Conservation (phyloP, 2,888 invertebrate genomes). For the Amiota mariae region DNA sequence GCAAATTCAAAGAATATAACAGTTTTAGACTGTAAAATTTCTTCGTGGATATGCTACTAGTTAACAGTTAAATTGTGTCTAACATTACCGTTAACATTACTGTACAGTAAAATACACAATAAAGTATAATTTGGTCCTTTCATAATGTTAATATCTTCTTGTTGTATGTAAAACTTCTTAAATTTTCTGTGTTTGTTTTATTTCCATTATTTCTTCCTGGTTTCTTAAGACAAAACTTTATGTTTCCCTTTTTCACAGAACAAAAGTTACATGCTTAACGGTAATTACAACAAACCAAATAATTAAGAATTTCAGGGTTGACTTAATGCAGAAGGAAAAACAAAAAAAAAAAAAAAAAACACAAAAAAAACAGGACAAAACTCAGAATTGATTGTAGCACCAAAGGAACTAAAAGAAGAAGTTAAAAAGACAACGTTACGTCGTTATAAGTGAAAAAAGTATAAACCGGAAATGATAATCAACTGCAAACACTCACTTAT, state of each 20-base stretch:
- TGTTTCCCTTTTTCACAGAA: slow-evolving; percentile 4
- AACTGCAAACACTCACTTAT: slow-evolving; percentile 60
- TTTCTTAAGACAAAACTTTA: not conserved
- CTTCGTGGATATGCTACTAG: not conserved
- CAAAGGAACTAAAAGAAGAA: not conserved
- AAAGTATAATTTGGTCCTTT: not conserved
- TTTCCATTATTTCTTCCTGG: slow-evolving; percentile 3
- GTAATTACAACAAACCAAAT: slow-evolving; percentile 46
- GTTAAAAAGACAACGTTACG: slow-evolving; percentile 11
- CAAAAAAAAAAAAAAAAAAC: no score
- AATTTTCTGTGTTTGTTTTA: not conserved
- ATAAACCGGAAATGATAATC: slow-evolving; percentile 63
- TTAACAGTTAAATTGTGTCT: no score
- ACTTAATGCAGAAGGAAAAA: not conserved
- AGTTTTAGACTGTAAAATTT: not conserved
- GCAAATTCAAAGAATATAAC: no score
- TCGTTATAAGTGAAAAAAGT: slow-evolving; percentile 1
- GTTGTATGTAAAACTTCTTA: not conserved
- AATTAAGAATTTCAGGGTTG: slow-evolving; percentile 31
- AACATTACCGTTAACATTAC: no score
- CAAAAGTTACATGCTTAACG: slow-evolving; percentile 51
- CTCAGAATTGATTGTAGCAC: slow-evolving; percentile 15
- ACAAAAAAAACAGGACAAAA: not conserved
- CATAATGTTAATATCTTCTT: not conserved
- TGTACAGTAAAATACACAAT: no score